Evolutionary conservation across 2,113 vertebrate species (phyloP).

Genomic region (Gopherus evgoodei): DNA sequence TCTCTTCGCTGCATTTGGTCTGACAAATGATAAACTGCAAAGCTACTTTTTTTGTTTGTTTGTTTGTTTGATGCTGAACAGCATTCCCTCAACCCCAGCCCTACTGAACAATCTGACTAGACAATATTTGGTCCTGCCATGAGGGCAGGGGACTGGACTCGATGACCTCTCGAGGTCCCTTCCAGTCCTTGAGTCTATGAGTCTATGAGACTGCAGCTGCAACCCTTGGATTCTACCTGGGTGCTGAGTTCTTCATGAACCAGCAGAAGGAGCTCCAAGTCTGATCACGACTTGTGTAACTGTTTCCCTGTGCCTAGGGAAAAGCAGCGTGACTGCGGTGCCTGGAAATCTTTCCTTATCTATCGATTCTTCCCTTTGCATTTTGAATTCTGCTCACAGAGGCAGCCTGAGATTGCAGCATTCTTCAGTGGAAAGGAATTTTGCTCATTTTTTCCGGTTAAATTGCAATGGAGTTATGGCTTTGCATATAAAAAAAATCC

Average conservation of each 20-base stretch:
- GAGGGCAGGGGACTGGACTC: no score
- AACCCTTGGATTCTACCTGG: not conserved
- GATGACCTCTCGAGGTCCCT: no score
- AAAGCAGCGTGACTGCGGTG: not conserved
- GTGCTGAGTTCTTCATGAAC: conserved; percentile 45
- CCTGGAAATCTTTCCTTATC: not conserved
- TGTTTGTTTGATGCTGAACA: not conserved
- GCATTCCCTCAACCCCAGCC: not conserved
- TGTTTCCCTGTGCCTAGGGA: not conserved
- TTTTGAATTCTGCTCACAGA: not conserved
- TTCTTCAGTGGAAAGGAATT: not conserved
- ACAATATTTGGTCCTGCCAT: no score
- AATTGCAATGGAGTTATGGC: not conserved
- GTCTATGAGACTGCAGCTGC: conserved; percentile 14
- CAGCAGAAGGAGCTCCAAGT: conserved; percentile 75
- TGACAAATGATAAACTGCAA: conserved; percentile 3
- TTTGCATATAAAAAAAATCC: not conserved
- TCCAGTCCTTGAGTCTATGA: no score
- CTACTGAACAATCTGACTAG: not conserved
- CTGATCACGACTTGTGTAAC: conserved; percentile 5
- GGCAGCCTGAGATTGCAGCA: not conserved
- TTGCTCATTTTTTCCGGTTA: not conserved
- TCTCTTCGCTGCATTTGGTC: conserved; percentile 32
- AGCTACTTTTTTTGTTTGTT: conserved; percentile 12
- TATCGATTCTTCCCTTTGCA: conserved; percentile 22